Evolutionary conservation across 2,797 vertebrate genomes (phyloP), one percentile per base, ranked within the genome.

Genomic region (Gymnoscopelus braueri): DNA sequence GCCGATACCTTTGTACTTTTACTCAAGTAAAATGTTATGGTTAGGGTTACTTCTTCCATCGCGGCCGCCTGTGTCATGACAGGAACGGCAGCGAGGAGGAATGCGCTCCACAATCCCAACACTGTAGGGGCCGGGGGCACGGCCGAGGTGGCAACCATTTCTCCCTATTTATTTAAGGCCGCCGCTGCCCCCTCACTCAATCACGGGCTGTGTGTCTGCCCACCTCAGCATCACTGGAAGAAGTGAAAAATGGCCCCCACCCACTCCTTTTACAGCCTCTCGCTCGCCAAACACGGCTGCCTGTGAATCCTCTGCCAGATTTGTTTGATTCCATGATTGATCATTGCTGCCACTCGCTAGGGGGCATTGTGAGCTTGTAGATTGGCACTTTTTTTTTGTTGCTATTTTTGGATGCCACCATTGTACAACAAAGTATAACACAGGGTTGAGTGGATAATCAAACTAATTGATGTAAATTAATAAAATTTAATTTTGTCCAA

Each of bases 21-120:
- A 39, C 35, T 44, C 7, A 44, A 35, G 32, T 44, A 44, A 44
- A 7, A 9, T 44, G 3, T 29, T 2, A 6, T 5, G 35, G 35
- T 35, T 35, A 35, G 35, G 29, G 35, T 7, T 35, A 44, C 39
- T 44, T 44, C 39, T 32, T 35, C 32, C 32, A 29, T 0, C 5
- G 1, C 32, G 1, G 32, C 5, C 26, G 26, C 32, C 32, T 44
- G 84, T 88, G 85, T 93, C 85, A 88, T 81, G 87, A 88, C 75
- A 83, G 87, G 87, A 86, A 84, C 72, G 60, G 81, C 71, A 24
- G 64, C 79, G 81, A 65, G 50, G 58, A 89, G 93, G 92, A 92
- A 94, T 93, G 89, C 14, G 69, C 75, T 82, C 83, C 88, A 94
- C 92, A 94, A 93, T 92, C 87, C 87, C 81, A 82, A 87, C 87